Conservation (phyloP, 53 echinoderm and acorn worm species). For the Zoroaster sp. region DNA sequence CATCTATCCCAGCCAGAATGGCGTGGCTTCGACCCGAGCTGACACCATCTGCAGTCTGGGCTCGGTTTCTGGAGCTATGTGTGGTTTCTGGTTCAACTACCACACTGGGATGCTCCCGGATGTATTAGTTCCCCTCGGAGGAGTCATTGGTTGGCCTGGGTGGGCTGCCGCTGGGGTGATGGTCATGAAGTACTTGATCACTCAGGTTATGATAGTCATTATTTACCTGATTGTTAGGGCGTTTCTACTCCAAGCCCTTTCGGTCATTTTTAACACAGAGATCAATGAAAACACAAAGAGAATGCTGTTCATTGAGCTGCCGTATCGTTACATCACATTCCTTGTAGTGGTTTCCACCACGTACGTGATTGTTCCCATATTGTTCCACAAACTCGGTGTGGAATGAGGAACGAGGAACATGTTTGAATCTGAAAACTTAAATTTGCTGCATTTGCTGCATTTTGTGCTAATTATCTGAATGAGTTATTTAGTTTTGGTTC, state of each 20-base stretch:
- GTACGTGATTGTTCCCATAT: slow-evolving; percentile 35
- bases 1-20: slow-evolving; percentile 78
- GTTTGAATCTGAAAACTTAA: no score
- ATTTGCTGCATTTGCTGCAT: no score
- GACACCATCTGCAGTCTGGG: slow-evolving; percentile 85
- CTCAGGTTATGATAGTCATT: slow-evolving; percentile 38
- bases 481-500: no score
- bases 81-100: slow-evolving; percentile 65
- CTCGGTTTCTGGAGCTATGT: slow-evolving; percentile 59
- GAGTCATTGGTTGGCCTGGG: slow-evolving; percentile 65
- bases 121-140: slow-evolving; percentile 33
- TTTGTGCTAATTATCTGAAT: no score
- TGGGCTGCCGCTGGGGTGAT: slow-evolving; percentile 49
- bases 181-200: slow-evolving; percentile 61
- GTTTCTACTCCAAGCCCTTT: slow-evolving; percentile 53
- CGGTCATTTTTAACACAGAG: slow-evolving; percentile 55
- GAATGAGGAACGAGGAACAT: no score
- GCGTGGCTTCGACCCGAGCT: slow-evolving; percentile 75
- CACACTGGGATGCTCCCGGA: slow-evolving; percentile 58
- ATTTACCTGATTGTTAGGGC: slow-evolving; percentile 61
- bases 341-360: slow-evolving; percentile 26
- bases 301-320: slow-evolving; percentile 67
- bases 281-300: slow-evolving; percentile 71
- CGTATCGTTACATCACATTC: slow-evolving; percentile 81
- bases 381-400: slow-evolving; percentile 60